A percentile compares a stretch with the other conserved stretches of the same genome.
These are phyloP conservation scores for Cataglyphis livida DNA, from an alignment of 2,888 invertebrate species.

Conservation along the genomic window DNA sequence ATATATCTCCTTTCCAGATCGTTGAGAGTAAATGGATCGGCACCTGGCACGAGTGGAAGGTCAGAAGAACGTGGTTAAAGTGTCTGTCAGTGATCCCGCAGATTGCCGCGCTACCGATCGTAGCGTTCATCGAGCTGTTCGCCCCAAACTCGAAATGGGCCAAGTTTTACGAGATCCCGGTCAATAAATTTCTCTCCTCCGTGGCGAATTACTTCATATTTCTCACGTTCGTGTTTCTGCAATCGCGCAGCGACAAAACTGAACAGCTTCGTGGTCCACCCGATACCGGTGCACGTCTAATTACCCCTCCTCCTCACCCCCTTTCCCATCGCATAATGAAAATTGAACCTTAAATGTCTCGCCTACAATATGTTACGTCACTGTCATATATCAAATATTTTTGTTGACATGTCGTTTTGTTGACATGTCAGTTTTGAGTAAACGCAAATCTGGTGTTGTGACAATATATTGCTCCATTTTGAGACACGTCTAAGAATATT, in stretches of 20 bases:
- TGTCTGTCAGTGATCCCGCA: constrained; percentile 83
- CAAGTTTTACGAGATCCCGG: constrained; percentile 88
- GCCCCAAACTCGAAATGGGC: constrained; percentile 86
- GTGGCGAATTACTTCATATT: constrained; percentile 90
- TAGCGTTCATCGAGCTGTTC: constrained; percentile 85
- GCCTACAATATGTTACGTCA: background rate
- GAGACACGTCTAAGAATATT: background rate
- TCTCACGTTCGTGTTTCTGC: constrained; percentile 88
- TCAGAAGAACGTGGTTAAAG: constrained; percentile 85
- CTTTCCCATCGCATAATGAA: background rate
- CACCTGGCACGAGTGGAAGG: constrained; percentile 88
- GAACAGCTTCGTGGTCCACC: constrained; percentile 88
- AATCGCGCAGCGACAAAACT: constrained; percentile 88
- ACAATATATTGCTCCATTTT: background rate
- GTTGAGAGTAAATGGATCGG: constrained; percentile 90
- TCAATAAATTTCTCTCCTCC: constrained; percentile 91
- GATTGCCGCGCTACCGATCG: constrained; percentile 85
- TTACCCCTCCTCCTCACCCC: background rate
- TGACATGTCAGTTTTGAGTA: no score
- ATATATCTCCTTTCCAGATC: constrained; percentile 78
- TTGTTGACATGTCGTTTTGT: background rate
- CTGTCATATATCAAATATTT: background rate
- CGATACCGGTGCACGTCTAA: constrained; percentile 85
- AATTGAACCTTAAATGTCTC: background rate
- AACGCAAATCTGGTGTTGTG: background rate